Percentiles rank a stretch among this genome's conserved stretches.
Conservation (phyloP, 1,140 invertebrate species). For the Antheraea pernyi region DNA sequence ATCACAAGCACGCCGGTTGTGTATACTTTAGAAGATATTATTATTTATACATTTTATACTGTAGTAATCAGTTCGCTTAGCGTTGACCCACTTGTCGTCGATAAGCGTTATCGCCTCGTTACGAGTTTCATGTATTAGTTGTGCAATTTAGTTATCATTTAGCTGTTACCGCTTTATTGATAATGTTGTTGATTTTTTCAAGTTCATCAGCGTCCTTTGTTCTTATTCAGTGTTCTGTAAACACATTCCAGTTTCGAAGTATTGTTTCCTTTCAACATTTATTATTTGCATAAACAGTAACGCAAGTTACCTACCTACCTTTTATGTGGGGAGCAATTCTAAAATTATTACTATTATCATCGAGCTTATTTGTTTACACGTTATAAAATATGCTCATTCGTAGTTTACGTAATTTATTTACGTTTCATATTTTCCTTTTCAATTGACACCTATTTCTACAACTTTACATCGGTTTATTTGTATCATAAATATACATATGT, state of each 20-base stretch:
- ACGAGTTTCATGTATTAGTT: constrained; percentile 49
- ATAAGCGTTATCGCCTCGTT: constrained; percentile 54
- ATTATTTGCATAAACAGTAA: constrained; percentile 33
- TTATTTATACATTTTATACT: constrained; percentile 20
- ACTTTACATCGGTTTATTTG: background rate
- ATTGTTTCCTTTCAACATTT: constrained; percentile 17
- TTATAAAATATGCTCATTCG: background rate
- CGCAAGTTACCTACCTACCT: constrained; percentile 20
- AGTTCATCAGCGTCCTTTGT: constrained; percentile 36
- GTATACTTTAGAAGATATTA: constrained; percentile 16
- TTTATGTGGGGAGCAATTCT: constrained; percentile 15
- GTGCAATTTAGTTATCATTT: constrained; percentile 56
- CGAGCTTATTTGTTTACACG: constrained; percentile 6
- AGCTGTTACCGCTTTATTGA: constrained; percentile 26
- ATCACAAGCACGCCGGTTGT: constrained; percentile 14
- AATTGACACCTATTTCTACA: background rate
- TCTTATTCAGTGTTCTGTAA: constrained; percentile 23
- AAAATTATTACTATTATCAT: constrained; percentile 13
- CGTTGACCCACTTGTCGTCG: constrained; percentile 53
- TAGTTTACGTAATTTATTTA: constrained; percentile 9
- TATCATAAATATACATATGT: background rate
- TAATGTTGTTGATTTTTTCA: constrained; percentile 38
- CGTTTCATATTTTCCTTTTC: constrained; percentile 8
- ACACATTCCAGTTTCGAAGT: constrained; percentile 24
- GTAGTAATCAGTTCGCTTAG: constrained; percentile 28